Evolutionary conservation across 2,113 vertebrate genomes (phyloP).

Genomic region (Mastomys natalensis): DNA sequence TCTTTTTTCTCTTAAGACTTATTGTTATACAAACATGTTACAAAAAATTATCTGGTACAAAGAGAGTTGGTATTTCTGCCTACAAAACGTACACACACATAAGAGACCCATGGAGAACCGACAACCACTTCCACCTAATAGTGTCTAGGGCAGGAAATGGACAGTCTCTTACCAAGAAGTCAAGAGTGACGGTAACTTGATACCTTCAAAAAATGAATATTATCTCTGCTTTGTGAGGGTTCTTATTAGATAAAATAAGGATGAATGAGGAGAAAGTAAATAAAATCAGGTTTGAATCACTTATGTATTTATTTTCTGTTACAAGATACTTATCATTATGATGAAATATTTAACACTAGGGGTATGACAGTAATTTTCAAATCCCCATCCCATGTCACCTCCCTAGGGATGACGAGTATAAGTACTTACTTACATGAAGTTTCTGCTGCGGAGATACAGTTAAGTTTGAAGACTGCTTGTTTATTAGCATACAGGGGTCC

Average conservation of each 20-base stretch:
- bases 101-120: neutral
- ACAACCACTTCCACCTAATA: neutral
- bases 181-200: neutral
- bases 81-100: neutral
- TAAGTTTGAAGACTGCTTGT: neutral
- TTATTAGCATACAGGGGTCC: neutral
- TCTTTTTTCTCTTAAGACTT: slow-evolving; percentile 30
- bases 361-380: neutral
- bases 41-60: neutral
- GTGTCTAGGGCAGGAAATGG: neutral
- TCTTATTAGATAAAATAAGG: neutral
- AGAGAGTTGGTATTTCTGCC: neutral
- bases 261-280: neutral
- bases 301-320: slow-evolving; percentile 29
- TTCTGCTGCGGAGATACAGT: too few relatives aligned
- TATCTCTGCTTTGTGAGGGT: neutral
- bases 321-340: neutral
- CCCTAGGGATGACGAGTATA: neutral
- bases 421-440: neutral
- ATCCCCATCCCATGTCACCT: neutral
- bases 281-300: neutral
- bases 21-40: neutral
- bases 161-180: neutral
- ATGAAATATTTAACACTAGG: slow-evolving; percentile 11
- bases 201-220: slow-evolving; percentile 1